phyloP scores from a whole-genome alignment of 30 jellyfish, hydroid and myxozoan genomes.

The Phacellophora camtschatica region DNA sequence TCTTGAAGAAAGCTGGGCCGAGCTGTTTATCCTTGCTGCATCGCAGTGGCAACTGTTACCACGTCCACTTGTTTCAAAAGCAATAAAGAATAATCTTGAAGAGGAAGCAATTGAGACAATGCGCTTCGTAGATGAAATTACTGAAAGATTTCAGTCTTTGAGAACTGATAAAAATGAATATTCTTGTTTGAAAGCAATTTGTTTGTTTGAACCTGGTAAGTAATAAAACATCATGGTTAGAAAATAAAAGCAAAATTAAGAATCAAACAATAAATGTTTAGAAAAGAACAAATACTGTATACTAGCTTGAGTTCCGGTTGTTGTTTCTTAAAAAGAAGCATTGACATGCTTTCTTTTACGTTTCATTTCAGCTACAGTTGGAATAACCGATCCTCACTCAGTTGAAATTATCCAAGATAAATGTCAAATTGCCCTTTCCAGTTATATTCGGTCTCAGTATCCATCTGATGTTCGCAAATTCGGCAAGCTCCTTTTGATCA shows the following conservation, averaged over 20 bases:
- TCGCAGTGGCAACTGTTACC: slow-evolving; percentile 66
- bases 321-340: neutral
- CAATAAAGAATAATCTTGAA: neutral
- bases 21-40: slow-evolving; percentile 77
- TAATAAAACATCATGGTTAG: too few species aligned
- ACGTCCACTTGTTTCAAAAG: slow-evolving; percentile 20
- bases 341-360: neutral
- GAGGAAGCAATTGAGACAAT: slow-evolving; percentile 53
- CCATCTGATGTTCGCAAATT: slow-evolving; percentile 65
- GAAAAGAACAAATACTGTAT: too few species aligned
- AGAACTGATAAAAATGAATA: slow-evolving; percentile 45
- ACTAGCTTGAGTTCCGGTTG: too few species aligned
- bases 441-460: slow-evolving; percentile 56
- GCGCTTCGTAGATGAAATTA: slow-evolving; percentile 45
- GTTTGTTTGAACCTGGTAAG: slow-evolving; percentile 78
- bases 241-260: too few species aligned
- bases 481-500: slow-evolving; percentile 68
- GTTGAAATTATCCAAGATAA: slow-evolving; percentile 66
- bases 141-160: slow-evolving; percentile 40
- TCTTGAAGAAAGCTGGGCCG: slow-evolving; percentile 75
- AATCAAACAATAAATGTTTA: too few species aligned
- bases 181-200: slow-evolving; percentile 62
- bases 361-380: slow-evolving; percentile 49
- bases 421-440: slow-evolving; percentile 74
- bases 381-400: slow-evolving; percentile 50